phyloP scores from a whole-genome alignment of 2,797 vertebrate species.

The Chromobotia macracanthus region DNA sequence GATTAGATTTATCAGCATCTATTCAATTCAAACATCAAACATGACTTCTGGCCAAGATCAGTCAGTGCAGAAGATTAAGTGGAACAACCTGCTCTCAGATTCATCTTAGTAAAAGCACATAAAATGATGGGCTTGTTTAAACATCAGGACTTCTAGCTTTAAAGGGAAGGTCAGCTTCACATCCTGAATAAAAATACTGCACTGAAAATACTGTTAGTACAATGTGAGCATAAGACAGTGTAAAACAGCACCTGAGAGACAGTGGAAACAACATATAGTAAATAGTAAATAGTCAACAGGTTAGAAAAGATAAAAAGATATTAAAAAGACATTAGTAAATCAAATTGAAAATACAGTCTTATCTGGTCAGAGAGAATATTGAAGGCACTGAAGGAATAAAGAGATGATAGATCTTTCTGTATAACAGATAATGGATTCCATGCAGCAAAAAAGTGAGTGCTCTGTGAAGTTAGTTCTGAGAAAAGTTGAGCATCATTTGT shows the following conservation, averaged over 20 bases:
- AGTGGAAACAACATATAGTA: background rate
- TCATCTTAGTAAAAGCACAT: slow-evolving; percentile 23
- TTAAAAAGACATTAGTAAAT: background rate
- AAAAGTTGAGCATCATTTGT: background rate
- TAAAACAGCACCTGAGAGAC: background rate
- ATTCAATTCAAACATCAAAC: slow-evolving; percentile 31
- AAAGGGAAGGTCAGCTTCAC: background rate
- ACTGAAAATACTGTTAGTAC: background rate
- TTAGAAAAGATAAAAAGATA: background rate
- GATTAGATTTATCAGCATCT: slow-evolving; percentile 36
- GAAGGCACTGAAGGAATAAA: background rate
- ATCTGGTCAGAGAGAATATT: slow-evolving; percentile 21
- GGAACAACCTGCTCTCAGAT: slow-evolving; percentile 5
- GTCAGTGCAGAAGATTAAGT: slow-evolving; percentile 31
- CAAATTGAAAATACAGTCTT: slow-evolving; percentile 33
- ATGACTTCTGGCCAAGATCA: slow-evolving; percentile 18
- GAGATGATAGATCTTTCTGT: background rate
- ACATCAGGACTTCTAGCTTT: background rate
- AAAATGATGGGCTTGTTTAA: slow-evolving; percentile 20
- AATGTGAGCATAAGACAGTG: slow-evolving; percentile 11
- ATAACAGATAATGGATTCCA: background rate
- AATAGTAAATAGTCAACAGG: background rate
- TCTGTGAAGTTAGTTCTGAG: background rate
- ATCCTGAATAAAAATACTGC: background rate
- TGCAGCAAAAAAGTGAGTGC: background rate